Evolutionary conservation across 2,888 invertebrate species (phyloP), one percentile per base, ranked within the genome.

Genomic region (Troglohyphantes excavatus): DNA sequence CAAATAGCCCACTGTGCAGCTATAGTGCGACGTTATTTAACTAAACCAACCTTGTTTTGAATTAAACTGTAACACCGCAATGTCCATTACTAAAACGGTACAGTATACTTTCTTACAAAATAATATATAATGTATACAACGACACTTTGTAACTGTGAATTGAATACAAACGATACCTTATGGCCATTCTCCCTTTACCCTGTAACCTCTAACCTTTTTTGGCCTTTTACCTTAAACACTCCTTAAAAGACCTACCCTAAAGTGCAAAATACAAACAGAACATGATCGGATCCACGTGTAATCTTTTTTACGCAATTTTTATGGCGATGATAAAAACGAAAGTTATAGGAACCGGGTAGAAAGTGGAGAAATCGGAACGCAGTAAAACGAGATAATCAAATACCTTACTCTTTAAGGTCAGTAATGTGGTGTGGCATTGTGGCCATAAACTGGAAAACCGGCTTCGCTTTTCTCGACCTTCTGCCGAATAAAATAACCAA

Each of bases 311-410:
- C 78, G 21, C 78, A 78, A 78, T 27, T 43, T 27, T 78, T 78
- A 26, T 26, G n/a, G 26, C 43, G 11, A 65, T 21, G 43, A 39
- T 21, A 26, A 46, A 70, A 65, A n/a, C n/a, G 26, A 68, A 65
- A 43, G 53, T 21, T 67, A 17, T 26, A 43, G 11, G 39, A 46
- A 81, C 26, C 27, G 26, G 27, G 61, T 63, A 65, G 43, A 82
- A 59, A 79, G 82, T 43, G 9, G 39, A 26, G 61, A 72, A 83
- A 43, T 61, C 43, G 63, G 39, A 84, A 68, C 43, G 85, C 68
- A 59, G 82, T 67, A 65, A 87, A 87, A 81, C 87, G 23, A 89
- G 88, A 76, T 82, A 83, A 83, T 89, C 88, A 68, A 76, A 89
- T 63, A 72, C 61, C 61, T 65, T 13, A 53, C 53, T 61, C 61